Evolutionary conservation across 1,140 invertebrate species (phyloP).

Genomic region (Zaprionus camerounensis): DNA sequence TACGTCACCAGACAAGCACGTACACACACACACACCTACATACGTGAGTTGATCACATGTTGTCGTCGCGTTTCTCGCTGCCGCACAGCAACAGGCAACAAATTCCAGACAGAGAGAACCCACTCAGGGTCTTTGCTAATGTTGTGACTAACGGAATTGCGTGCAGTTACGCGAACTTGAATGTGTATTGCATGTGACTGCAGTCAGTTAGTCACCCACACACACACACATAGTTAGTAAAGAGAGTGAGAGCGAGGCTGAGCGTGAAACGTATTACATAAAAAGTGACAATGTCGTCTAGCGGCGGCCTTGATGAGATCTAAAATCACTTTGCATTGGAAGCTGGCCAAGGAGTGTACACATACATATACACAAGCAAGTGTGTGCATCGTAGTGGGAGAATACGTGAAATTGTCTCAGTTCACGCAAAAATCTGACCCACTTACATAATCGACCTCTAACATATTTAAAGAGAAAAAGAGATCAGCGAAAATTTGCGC

Average conservation of each 20-base stretch:
- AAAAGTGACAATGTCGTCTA: constrained; percentile 58
- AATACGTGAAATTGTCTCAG: constrained; percentile 45
- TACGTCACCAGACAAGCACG: constrained; percentile 61
- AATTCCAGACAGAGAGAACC: constrained; percentile 35
- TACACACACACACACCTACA: constrained; percentile 24
- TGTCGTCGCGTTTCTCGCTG: constrained; percentile 29
- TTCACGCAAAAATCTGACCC: constrained; percentile 29
- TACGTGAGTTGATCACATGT: constrained; percentile 64
- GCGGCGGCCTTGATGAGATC: constrained; percentile 52
- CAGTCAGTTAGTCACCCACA: constrained; percentile 52
- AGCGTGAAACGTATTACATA: constrained; percentile 24
- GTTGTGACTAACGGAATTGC: constrained; percentile 52
- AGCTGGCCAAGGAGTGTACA: constrained; percentile 50
- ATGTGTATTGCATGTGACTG: constrained; percentile 44
- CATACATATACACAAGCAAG: neutral
- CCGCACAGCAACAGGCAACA: constrained; percentile 61
- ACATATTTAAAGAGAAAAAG: constrained; percentile 8
- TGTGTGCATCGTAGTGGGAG: constrained; percentile 12
- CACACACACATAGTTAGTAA: neutral
- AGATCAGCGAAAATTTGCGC: neutral
- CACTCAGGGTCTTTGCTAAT: constrained; percentile 55
- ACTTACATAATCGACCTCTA: constrained; percentile 56
- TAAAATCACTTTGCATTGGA: constrained; percentile 69
- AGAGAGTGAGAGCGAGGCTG: constrained; percentile 12
- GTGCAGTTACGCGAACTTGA: constrained; percentile 74